Evolutionary conservation across 2,797 vertebrate genomes (phyloP), one percentile per base, ranked within the genome.

Genomic region (Helarctos malayanus): DNA sequence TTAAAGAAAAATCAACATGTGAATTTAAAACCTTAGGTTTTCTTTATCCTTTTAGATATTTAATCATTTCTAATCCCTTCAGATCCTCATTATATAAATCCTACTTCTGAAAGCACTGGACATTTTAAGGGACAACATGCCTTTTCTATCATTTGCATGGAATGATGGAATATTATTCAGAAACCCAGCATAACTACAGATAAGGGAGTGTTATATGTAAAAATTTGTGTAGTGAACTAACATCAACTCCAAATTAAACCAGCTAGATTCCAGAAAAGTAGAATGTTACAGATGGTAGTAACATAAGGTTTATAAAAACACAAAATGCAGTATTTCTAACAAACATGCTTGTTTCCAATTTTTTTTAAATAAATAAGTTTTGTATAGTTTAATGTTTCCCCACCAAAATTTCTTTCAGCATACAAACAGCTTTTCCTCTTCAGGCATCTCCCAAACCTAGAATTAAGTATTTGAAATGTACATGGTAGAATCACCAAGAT

Each of bases 281-380:
- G 56, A 93, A 75, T 89, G 78, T 82, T 94, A 88, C 98, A 97
- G 97, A 98, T 98, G 97, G 97, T 69, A 90, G 97, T 75, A 97
- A 88, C 97, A 97, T 97, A 98, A 97, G 97, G 97, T 97, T 98
- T 98, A 97, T 95, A 94, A 96, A 97, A 98, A 98, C 97, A 97
- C 68, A 98, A 97, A 98, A 90, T 96, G 79, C 57, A 59, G 85
- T 92, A 97, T 97, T 97, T 97, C 86, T 97, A 97, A 97, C 97
- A 98, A 98, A 98, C 97, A 98, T 91, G 49, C 95, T 96, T 95
- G 87, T 94, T 97, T 98, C 97, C 96, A 97, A 97, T 78, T 97
- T 97, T 95, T 95, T 95, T 91, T 65, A 87, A 92, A 97, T 96
- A 97, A 98, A 97, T 97, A 97, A 98, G 92, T 97, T 98, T 97